Base-by-base conservation (phyloP, 2,888 invertebrate genomes). In the Rapana venosa region DNA sequence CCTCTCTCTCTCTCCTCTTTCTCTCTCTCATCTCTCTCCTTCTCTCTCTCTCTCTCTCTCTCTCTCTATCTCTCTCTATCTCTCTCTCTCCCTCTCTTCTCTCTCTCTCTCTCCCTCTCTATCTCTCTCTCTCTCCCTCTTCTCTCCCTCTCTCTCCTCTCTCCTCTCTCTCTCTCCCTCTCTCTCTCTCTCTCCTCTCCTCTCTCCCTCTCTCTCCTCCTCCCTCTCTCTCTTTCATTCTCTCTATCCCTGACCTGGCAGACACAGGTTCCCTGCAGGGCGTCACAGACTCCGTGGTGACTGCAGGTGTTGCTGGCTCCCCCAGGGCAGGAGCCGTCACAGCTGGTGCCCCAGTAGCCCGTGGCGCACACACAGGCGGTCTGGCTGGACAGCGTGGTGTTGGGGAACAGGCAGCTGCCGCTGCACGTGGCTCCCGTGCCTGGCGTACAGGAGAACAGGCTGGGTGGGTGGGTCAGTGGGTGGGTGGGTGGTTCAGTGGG, bases 361-460 rank as follows among this genome's bases (percentile, higher is more conserved):
- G 66, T 22, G 26, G 86, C 86, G 35, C 86, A 86, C 30, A 85
- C 86, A 66, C 86, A 66, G n/a, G 36, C 22, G 66, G 66, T 61
- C 0, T 35, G 86, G 32, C 35, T 86, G 86, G 86, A 86, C 66
- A 61, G 86, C 32, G 86, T 86, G 86, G 35, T 35, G 86, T 86
- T 86, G 66, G 86, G 86, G 86, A 66, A 86, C 58, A 56, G 6
- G 66, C 86, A 86, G 15, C 35, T 66, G 32, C 26, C 22, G 4
- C 20, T 2, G 66, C 86, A 86, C n/a, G 66, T 20, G 20, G 35
- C 22, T 0, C 86, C 86, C n/a, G 86, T 86, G 61, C 86, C 84
- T 84, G 58, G 13, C 20, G 26, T 17, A 20, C 11, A 35, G n/a
- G 30, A 77, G n/a, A n/a, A 66, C 2, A n/a, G 30, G 30, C 4